A percentile compares a stretch with the other conserved stretches of the same genome.
phyloP scores from a whole-genome alignment of 2,797 vertebrate species.

The Spondyliosoma cantharus region DNA sequence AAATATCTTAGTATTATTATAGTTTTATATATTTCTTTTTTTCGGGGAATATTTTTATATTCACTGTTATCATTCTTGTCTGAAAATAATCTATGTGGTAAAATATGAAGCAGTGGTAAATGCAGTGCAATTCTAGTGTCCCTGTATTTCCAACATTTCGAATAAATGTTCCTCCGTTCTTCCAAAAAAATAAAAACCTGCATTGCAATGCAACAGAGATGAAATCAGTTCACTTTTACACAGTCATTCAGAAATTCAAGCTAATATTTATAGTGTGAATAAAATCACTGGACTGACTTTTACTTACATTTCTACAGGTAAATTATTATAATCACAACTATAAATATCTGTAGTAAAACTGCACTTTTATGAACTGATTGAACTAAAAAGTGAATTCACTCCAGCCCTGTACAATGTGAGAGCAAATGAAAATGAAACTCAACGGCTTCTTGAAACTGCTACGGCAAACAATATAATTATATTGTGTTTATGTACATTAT shows the following conservation, averaged over 20 bases:
- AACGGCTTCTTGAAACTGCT: slow-evolving; percentile 79
- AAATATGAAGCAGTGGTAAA: slow-evolving; percentile 70
- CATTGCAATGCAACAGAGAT: slow-evolving; percentile 28
- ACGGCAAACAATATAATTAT: slow-evolving; percentile 76
- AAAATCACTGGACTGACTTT: slow-evolving; percentile 48
- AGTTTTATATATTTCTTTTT: slow-evolving; percentile 27
- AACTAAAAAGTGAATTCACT: slow-evolving; percentile 55
- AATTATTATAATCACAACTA: slow-evolving; percentile 39
- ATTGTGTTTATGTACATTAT: slow-evolving; percentile 83
- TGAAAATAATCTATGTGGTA: slow-evolving; percentile 63
- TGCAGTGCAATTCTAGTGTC: slow-evolving; percentile 62
- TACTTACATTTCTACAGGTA: slow-evolving; percentile 42
- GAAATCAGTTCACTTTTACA: slow-evolving; percentile 47
- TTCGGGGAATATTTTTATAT: not conserved
- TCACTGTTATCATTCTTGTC: slow-evolving; percentile 31
- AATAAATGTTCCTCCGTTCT: slow-evolving; percentile 32
- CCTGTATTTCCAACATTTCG: slow-evolving; percentile 43
- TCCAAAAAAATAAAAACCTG: slow-evolving; percentile 27
- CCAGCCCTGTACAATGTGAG: slow-evolving; percentile 50
- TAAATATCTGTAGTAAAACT: slow-evolving; percentile 74
- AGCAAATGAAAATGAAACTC: slow-evolving; percentile 66
- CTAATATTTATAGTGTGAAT: slow-evolving; percentile 30
- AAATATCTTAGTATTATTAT: slow-evolving; percentile 2
- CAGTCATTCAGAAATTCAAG: slow-evolving; percentile 48
- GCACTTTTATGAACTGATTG: slow-evolving; percentile 70